phyloP scores from a whole-genome alignment of 1,140 invertebrate species.

The Leptopilina boulardi region DNA sequence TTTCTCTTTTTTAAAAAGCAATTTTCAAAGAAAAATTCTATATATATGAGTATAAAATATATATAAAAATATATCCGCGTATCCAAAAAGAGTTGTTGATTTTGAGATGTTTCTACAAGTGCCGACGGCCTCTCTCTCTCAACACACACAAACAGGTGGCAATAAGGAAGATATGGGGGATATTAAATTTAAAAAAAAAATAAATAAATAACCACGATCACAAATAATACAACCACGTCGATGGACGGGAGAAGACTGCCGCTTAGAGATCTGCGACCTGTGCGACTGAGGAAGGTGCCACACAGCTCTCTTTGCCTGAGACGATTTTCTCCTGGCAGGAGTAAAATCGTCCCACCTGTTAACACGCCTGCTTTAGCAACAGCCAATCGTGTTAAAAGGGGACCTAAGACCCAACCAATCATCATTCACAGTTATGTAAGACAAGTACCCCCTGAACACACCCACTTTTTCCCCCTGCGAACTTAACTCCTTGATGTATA shows the following conservation, averaged over 20 bases:
- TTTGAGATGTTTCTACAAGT: background rate
- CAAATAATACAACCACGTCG: conserved; percentile 69
- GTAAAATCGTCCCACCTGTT: conserved; percentile 33
- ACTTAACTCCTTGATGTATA: background rate
- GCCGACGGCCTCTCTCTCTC: background rate
- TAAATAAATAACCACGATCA: conserved; percentile 51
- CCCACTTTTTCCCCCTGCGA: conserved; percentile 36
- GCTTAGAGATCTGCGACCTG: conserved; percentile 48
- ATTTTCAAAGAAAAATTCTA: too few species aligned
- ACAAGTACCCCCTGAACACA: conserved; percentile 44
- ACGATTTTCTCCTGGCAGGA: conserved; percentile 16
- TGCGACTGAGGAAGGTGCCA: conserved; percentile 37
- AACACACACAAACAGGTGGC: background rate
- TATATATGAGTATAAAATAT: too few species aligned
- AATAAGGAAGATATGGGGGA: too few species aligned
- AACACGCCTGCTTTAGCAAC: background rate
- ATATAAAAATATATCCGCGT: background rate
- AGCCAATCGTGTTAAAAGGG: background rate
- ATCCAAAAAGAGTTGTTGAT: background rate
- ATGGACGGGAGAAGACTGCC: conserved; percentile 74
- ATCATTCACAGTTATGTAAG: background rate
- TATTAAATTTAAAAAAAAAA: too few species aligned
- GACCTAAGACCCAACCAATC: conserved; percentile 37
- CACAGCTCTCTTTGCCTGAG: background rate
- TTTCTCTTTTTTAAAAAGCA: background rate